Percentiles rank a stretch among this genome's conserved stretches.
Evolutionary conservation across 2,888 invertebrate species (phyloP).

Genomic region (Harpalus rufipes): DNA sequence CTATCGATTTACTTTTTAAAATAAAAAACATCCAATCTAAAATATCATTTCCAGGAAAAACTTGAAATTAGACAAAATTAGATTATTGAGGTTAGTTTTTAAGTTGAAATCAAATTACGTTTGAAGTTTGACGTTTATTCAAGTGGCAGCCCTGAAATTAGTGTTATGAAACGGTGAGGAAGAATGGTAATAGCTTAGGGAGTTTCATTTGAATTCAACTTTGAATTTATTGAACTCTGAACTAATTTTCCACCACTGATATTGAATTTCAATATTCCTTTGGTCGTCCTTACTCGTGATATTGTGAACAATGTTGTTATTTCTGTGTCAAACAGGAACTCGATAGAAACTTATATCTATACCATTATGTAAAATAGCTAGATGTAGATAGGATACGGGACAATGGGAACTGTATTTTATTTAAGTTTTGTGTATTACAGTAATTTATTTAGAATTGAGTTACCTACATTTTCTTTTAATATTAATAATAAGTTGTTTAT

Average conservation of each 20-base stretch:
- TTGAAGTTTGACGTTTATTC: not conserved
- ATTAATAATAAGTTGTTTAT: not conserved
- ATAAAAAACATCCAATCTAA: not conserved
- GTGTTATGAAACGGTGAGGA: not conserved
- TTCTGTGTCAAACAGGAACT: not conserved
- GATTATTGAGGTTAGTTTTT: not conserved
- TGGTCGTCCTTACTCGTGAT: not conserved
- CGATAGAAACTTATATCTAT: not conserved
- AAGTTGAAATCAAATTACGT: not conserved
- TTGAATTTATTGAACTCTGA: slow-evolving; percentile 3
- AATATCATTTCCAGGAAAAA: not conserved
- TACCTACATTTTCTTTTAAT: not conserved
- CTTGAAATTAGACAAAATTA: slow-evolving; percentile 2
- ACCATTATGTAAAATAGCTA: not conserved
- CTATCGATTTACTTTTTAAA: not conserved
- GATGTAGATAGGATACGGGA: not conserved
- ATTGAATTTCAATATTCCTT: slow-evolving; percentile 3
- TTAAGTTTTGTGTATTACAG: not conserved
- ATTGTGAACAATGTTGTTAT: slow-evolving; percentile 3
- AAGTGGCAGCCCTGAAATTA: not conserved
- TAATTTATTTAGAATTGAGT: not conserved
- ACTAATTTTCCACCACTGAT: not conserved
- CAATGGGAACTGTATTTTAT: not conserved
- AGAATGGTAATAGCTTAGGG: not conserved
- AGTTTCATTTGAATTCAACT: not conserved